Evolutionary conservation across 30 jellyfish, hydroid and myxozoan species (phyloP), one percentile per base, ranked within the genome.

Genomic region (Aurelia aurita): DNA sequence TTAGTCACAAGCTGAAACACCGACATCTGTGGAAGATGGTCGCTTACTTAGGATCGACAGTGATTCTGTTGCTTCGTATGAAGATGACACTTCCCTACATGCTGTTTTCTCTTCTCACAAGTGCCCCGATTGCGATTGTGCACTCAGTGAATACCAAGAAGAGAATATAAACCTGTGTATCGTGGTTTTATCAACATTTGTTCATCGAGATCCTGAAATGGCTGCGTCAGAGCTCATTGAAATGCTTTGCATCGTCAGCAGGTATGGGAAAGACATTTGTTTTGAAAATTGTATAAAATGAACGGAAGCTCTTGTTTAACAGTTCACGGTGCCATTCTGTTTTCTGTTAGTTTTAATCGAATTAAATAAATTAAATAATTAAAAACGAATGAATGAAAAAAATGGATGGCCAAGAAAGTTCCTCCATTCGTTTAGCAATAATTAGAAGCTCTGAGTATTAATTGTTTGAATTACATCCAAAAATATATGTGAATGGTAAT

Each of bases 151-250:
- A n/a, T 84, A 87, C 64, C 95, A 84, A 19, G 96, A 93, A 51
- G 97, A 93, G 55, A 77, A 65, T 12, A 71, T 90, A 23, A 90
- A 79, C 27, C 84, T 89, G 9, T 79, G 96, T 77, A 80, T 95
- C 25, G 91, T 95, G 29, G 92, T 78, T 21, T 61, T 95, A 87
- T 89, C 96, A 32, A 95, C 99, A 32, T 95, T 89, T 65, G 64
- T 95, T 44, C 97, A 95, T 79, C 79, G 95, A 47, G 98, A 90
- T 43, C 92, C 99, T 9, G 95, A 74, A 54, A 35, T 80, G 88
- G 93, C 99, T 44, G 99, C 99, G 2, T 97, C 99, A n/a, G 46
- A 76, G 58, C 68, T 95, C 18, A 90, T 95, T 89, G 97, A 95
- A 31, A 80, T 90, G 39, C 72, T 95, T 5, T 31, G 68, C 21